Evolutionary conservation across 2,888 invertebrate genomes (phyloP).

Genomic region (Erebia ligea): DNA sequence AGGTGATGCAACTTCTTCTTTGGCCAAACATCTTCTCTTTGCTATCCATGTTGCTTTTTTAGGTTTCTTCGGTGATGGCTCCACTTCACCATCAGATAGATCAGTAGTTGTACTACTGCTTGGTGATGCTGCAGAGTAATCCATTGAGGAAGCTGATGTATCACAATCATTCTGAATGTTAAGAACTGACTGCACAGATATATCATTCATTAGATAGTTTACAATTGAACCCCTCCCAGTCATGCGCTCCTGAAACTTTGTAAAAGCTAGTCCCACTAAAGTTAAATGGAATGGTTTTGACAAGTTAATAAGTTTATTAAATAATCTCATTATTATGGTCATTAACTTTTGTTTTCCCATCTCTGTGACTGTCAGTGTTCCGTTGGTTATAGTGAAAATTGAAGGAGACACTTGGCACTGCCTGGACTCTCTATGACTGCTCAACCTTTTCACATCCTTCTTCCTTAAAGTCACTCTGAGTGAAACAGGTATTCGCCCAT

Average conservation of each 20-base stretch:
- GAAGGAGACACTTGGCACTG: constrained; percentile 89
- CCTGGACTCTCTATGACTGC: constrained; percentile 88
- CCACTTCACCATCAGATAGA: constrained; percentile 86
- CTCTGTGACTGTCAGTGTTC: constrained; percentile 76
- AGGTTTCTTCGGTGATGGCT: constrained; percentile 90
- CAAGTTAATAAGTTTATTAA: constrained; percentile 88
- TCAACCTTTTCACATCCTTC: constrained; percentile 86
- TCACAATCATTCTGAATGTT: constrained; percentile 84
- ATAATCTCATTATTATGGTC: constrained; percentile 88
- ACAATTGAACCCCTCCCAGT: constrained; percentile 88
- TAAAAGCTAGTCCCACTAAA: constrained; percentile 90
- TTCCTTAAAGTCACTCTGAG: constrained; percentile 89
- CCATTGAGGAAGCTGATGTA: constrained; percentile 73
- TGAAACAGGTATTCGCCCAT: constrained; percentile 90
- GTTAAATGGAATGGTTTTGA: constrained; percentile 91
- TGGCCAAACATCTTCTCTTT: constrained; percentile 74
- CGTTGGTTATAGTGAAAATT: constrained; percentile 81
- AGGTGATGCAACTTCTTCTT: constrained; percentile 85
- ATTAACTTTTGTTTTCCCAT: constrained; percentile 86
- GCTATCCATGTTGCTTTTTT: constrained; percentile 80
- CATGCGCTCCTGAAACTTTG: constrained; percentile 89
- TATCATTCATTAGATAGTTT: constrained; percentile 89
- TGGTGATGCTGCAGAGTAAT: constrained; percentile 75
- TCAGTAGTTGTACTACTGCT: constrained; percentile 82
- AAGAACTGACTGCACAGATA: constrained; percentile 90